phyloP scores from a whole-genome alignment of 2,888 invertebrate species.

The Lissonota sp. region DNA sequence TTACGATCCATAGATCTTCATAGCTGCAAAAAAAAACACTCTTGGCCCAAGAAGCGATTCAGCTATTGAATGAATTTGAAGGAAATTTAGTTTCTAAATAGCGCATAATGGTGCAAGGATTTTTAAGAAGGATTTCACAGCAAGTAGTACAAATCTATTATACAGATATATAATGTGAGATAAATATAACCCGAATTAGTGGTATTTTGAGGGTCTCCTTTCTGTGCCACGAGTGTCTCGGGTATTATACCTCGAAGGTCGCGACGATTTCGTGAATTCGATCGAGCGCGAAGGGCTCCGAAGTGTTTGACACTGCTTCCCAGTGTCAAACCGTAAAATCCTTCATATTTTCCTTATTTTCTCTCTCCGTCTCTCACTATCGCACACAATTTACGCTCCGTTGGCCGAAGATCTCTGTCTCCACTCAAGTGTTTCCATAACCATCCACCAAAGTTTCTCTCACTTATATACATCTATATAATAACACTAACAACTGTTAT shows the following conservation, averaged over 20 bases:
- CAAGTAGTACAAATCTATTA: constrained; percentile 12
- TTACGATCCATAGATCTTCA: no score
- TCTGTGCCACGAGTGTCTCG: constrained; percentile 16
- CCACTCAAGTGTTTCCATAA: constrained; percentile 58
- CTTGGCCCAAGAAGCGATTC: no score
- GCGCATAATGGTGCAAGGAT: background rate
- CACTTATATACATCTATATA: background rate
- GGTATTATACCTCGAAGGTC: constrained; percentile 46
- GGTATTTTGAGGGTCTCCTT: constrained; percentile 23
- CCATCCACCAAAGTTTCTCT: constrained; percentile 59
- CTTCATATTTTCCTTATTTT: constrained; percentile 40
- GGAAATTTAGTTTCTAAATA: no score
- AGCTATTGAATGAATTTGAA: no score
- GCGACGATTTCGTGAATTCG: constrained; percentile 58
- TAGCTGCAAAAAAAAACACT: no score
- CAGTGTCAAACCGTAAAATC: constrained; percentile 41
- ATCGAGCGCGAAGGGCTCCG: constrained; percentile 59
- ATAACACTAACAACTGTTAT: background rate
- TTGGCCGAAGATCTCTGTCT: constrained; percentile 55
- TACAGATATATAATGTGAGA: constrained; percentile 1
- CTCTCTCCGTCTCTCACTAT: constrained; percentile 18
- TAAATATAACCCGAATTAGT: constrained; percentile 12
- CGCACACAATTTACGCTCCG: constrained; percentile 55
- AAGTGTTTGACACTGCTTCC: no score
- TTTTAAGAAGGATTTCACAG: constrained; percentile 10